Evolutionary conservation across 2,113 vertebrate genomes (phyloP), one percentile per base, ranked within the genome.

Genomic region (Typhlomys cinereus): DNA sequence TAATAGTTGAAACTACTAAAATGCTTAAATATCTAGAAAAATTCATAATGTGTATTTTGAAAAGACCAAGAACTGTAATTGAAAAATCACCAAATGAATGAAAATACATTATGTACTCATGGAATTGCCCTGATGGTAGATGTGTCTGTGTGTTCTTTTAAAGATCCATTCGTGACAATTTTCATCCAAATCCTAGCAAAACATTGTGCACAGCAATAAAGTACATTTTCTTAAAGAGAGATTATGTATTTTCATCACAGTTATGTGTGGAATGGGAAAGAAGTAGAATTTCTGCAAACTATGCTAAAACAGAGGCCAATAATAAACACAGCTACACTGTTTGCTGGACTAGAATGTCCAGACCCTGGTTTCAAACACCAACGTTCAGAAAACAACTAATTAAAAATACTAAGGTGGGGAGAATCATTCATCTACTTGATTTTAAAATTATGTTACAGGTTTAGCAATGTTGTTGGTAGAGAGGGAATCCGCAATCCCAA

Each of bases 361-460:
- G 31, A 11, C 0, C 1, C 29, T 46, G 27, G 1, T 17, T 11
- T 31, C 17, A 41, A n/a, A 61, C 52, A 12, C 2, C 0, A 14
- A 5, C 14, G 12, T 44, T 46, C 9, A 62, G 29, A n/a, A 85
- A 48, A 34, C 36, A 5, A 74, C 27, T 48, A 13, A 64, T 85
- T n/a, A n/a, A 75, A 41, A 62, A 13, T 62, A 34, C 41, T 13
- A 1, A 34, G 44, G 13, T 13, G 6, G 4, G 11, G n/a, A 31
- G 41, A 81, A 41, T 13, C 46, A 62, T 62, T 46, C 39, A 62
- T 81, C 31, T 46, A 23, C 34, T 39, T 34, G 3, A 14, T 46
- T 59, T 81, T 62, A 62, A 46, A 21, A 62, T 57, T 57, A 3
- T 5, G 62, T 18, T 39, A 23, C 29, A 46, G 9, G 2, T 13